These are phyloP conservation scores for Parasteatoda lunata DNA, from an alignment of 2,888 invertebrate genomes.

Conservation along the genomic window DNA sequence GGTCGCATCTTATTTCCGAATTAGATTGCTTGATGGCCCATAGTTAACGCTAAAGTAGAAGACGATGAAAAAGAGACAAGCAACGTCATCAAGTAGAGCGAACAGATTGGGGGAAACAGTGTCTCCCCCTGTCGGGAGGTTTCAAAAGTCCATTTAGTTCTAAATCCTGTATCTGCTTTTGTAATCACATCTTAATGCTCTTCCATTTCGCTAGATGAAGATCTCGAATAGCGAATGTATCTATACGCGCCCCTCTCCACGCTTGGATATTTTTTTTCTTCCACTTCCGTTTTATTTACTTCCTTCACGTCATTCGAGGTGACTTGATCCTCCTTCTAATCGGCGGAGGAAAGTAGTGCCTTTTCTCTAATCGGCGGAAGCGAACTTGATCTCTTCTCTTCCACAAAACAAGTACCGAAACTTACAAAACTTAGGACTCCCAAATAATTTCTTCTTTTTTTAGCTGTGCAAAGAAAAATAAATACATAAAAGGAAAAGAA, in stretches of 20 bases:
- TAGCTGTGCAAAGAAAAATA: background rate
- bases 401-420: slow-evolving; percentile 59
- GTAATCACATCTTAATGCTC: slow-evolving; percentile 65
- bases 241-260: slow-evolving; percentile 21
- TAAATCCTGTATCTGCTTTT: slow-evolving; percentile 67
- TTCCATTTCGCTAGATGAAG: slow-evolving; percentile 49
- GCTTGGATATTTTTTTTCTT: background rate
- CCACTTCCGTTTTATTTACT: background rate
- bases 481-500: slow-evolving; percentile 18
- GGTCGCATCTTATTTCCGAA: slow-evolving; percentile 62
- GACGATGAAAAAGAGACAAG: slow-evolving; percentile 22
- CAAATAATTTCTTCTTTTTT: slow-evolving; percentile 49
- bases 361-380: slow-evolving; percentile 49
- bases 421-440: slow-evolving; percentile 38
- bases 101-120: slow-evolving; percentile 7
- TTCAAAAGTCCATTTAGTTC: slow-evolving; percentile 67
- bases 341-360: slow-evolving; percentile 35
- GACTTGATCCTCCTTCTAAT: slow-evolving; percentile 55
- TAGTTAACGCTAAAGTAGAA: slow-evolving; percentile 45
- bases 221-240: slow-evolving; percentile 25
- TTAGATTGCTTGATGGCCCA: slow-evolving; percentile 59
- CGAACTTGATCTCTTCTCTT: slow-evolving; percentile 34
- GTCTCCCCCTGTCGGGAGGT: slow-evolving; percentile 49
- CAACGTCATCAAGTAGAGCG: slow-evolving; percentile 19
- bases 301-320: slow-evolving; percentile 44